Evolutionary conservation across 2,113 vertebrate genomes (phyloP).

Genomic region (Rafetus swinhoei): DNA sequence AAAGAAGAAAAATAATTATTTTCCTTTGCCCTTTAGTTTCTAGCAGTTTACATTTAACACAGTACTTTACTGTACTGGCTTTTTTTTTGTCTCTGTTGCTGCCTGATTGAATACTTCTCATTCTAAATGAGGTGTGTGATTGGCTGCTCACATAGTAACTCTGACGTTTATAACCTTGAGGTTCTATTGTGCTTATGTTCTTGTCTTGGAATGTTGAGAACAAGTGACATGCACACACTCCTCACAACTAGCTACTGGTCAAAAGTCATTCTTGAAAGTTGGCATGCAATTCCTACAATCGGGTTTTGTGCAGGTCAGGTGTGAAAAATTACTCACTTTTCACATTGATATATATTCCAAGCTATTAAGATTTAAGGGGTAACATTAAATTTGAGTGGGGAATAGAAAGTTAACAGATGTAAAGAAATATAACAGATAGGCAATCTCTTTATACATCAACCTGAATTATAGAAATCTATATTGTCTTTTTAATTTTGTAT

Average conservation of each 20-base stretch:
- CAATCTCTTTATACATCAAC: background rate
- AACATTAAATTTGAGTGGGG: background rate
- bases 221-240: background rate
- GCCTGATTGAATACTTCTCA: too few species aligned
- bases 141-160: too few species aligned
- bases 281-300: background rate
- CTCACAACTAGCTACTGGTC: background rate
- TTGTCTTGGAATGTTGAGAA: background rate
- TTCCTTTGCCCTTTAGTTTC: too few species aligned
- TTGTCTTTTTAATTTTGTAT: background rate
- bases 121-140: too few species aligned
- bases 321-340: background rate
- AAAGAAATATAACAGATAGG: background rate
- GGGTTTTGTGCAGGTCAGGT: background rate
- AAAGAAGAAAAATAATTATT: too few species aligned
- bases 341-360: background rate
- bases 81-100: too few species aligned
- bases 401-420: background rate
- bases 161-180: too few species aligned
- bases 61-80: too few species aligned
- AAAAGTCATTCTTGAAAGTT: background rate
- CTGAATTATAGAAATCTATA: background rate
- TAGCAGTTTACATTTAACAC: too few species aligned
- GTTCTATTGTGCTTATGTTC: background rate
- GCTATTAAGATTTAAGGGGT: background rate